phyloP scores from a whole-genome alignment of 2,113 vertebrate species.

The Acrocephalus kingi region DNA sequence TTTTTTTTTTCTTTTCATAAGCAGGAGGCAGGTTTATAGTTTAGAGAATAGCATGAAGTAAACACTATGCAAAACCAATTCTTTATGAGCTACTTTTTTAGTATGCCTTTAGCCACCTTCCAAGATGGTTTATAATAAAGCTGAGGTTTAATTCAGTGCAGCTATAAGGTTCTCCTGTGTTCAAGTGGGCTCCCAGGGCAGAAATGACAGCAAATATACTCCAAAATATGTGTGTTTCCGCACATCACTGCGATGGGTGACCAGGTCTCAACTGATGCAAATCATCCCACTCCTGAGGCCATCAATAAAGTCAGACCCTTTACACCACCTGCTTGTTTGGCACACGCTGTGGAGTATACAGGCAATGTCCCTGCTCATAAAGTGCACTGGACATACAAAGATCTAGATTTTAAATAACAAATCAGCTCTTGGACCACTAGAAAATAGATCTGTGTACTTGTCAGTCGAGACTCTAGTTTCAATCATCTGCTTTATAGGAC shows the following conservation, averaged over 20 bases:
- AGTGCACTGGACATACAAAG: background rate
- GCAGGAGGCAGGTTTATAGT: background rate
- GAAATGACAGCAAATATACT: background rate
- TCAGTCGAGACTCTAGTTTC: background rate
- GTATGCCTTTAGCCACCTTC: background rate
- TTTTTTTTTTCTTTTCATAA: background rate
- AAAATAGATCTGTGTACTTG: background rate
- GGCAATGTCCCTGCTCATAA: background rate
- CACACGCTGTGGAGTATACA: background rate
- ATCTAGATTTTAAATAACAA: background rate
- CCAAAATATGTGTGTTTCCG: background rate
- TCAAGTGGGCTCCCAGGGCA: background rate
- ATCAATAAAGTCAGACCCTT: background rate
- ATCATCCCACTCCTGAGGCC: background rate
- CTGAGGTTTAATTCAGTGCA: background rate
- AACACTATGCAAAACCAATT: background rate
- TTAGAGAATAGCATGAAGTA: constrained; percentile 3
- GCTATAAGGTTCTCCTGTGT: background rate
- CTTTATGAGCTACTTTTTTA: background rate
- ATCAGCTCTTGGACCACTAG: background rate
- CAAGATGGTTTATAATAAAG: background rate
- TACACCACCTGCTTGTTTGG: background rate
- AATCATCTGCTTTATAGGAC: background rate
- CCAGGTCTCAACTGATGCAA: background rate
- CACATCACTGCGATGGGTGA: background rate